Percentiles rank a stretch among this genome's conserved stretches.
Evolutionary conservation across 1,140 invertebrate genomes (phyloP).

Genomic region (Bombus breviceps): DNA sequence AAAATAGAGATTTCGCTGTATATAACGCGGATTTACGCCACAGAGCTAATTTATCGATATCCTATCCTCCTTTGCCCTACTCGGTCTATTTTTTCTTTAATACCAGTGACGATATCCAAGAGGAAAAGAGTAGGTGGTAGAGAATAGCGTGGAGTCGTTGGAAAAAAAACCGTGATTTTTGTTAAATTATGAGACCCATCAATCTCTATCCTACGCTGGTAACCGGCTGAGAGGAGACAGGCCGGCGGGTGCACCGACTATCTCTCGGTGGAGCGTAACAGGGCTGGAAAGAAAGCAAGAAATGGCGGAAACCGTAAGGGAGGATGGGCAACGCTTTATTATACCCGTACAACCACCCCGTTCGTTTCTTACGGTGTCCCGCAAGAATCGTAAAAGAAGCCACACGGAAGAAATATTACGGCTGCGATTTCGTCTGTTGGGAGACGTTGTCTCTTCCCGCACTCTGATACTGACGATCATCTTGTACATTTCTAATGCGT

Average conservation of each 20-base stretch:
- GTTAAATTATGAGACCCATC: slow-evolving; percentile 72
- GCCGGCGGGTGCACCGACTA: slow-evolving; percentile 35
- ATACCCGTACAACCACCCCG: slow-evolving; percentile 46
- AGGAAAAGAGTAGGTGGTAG: not conserved
- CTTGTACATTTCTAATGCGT: not conserved
- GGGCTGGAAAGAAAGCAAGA: slow-evolving; percentile 50
- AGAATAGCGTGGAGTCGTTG: slow-evolving; percentile 1
- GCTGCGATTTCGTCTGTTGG: slow-evolving; percentile 55
- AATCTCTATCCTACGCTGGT: slow-evolving; percentile 69
- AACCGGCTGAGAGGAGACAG: not conserved
- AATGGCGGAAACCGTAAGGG: slow-evolving; percentile 47
- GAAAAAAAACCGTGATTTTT: slow-evolving; percentile 68
- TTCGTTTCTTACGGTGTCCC: slow-evolving; percentile 64
- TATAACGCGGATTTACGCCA: not conserved
- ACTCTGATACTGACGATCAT: slow-evolving; percentile 42
- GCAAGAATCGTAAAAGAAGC: slow-evolving; percentile 67
- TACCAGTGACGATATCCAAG: not conserved
- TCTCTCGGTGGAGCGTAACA: slow-evolving; percentile 47
- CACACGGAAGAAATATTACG: slow-evolving; percentile 62
- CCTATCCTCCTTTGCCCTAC: accelerated
- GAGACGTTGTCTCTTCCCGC: slow-evolving; percentile 11
- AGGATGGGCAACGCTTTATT: slow-evolving; percentile 61
- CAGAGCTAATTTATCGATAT: not conserved
- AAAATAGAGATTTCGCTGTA: not conserved
- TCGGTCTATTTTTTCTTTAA: not conserved